Evolutionary conservation across 2,113 vertebrate genomes (phyloP), one percentile per base, ranked within the genome.

Genomic region (Cyprinodon tularosa): DNA sequence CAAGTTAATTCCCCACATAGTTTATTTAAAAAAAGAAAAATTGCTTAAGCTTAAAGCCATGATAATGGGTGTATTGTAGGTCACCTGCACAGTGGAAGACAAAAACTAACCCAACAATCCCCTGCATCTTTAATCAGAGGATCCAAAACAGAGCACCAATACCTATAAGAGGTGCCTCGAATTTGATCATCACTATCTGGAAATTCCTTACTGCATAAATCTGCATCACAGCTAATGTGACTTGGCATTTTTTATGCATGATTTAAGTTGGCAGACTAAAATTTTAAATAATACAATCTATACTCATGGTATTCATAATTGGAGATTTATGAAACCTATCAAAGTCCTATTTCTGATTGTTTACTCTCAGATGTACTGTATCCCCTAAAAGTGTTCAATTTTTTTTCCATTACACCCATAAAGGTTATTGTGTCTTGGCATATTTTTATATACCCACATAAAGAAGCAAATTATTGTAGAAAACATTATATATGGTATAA

Each of bases 11-110:
- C 86, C 57, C 84, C 80, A 74, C 80, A 71, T 39, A 86, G 82
- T 90, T 90, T 89, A 87, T 86, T 89, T 86, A 89, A 89, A 79
- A 29, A 81, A 88, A 77, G 87, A 86, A 79, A 72, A 81, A 81
- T 12, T 42, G 74, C 85, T 83, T 77, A 66, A 66, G 77, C 64
- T 39, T 38, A 77, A 84, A 82, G 74, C 82, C 75, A 15, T 53
- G 76, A 68, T 62, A 53, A 72, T 66, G 68, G 77, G 82, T 74
- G 72, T 83, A 74, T 81, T 86, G 86, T 53, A 86, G 78, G 91
- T 88, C 82, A 91, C 90, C 88, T 89, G 88, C 73, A 61, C 40
- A 48, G 71, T 68, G 74, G 78, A 78, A 87, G 85, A 79, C 59
- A 86, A 87, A 66, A 76, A 81, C 65, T 53, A 15, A 57, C 62